Evolutionary conservation across 2,888 invertebrate species (phyloP).

Genomic region (Acholoe squamosa): DNA sequence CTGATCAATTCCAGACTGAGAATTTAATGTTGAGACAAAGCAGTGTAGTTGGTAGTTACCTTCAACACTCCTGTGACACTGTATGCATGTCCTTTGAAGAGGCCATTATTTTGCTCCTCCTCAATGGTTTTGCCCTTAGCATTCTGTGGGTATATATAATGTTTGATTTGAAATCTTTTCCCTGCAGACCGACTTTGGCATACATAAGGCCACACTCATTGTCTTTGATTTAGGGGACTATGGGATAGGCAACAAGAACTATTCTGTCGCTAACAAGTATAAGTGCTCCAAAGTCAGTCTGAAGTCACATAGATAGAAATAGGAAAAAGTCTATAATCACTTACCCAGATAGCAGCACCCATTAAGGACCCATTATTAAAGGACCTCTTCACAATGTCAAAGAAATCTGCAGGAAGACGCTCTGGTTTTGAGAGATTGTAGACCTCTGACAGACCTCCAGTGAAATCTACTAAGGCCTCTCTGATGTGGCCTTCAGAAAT

Average conservation of each 20-base stretch:
- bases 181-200: too few species aligned
- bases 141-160: conserved; percentile 68
- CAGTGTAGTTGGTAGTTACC: conserved; percentile 73
- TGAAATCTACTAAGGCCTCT: conserved; percentile 69
- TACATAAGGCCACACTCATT: too few species aligned
- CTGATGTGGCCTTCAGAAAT: conserved; percentile 64
- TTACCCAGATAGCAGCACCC: conserved; percentile 63
- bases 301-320: too few species aligned
- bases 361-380: conserved; percentile 65
- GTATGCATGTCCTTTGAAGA: conserved; percentile 71
- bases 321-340: not conserved
- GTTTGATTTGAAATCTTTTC: too few species aligned
- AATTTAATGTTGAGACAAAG: too few species aligned
- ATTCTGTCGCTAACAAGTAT: too few species aligned
- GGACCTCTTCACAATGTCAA: conserved; percentile 65
- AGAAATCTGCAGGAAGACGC: conserved; percentile 66
- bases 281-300: too few species aligned
- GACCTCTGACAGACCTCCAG: conserved; percentile 69
- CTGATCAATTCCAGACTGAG: not conserved
- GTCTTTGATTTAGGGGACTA: too few species aligned
- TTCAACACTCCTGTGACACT: conserved; percentile 84
- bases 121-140: conserved; percentile 85
- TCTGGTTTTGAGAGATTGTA: conserved; percentile 66
- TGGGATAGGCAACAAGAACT: too few species aligned
- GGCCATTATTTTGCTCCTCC: conserved; percentile 86